phyloP scores from a whole-genome alignment of 2,888 invertebrate genomes.

The Drosophila cyrtoloma region DNA sequence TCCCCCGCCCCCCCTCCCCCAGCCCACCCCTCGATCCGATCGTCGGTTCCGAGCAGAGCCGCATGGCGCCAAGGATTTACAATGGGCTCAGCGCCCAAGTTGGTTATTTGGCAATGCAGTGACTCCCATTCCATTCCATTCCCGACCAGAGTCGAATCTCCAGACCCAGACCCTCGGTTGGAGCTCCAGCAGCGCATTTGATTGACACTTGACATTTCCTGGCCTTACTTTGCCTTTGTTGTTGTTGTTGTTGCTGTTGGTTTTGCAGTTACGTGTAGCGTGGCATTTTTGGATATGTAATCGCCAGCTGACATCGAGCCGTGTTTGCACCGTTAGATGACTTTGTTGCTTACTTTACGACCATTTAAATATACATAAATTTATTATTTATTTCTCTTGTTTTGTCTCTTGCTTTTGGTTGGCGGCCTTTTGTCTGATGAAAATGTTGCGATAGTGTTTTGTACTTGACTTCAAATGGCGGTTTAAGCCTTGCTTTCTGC shows the following conservation, averaged over 20 bases:
- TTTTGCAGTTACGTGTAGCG: slow-evolving; percentile 47
- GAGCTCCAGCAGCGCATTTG: slow-evolving; percentile 67
- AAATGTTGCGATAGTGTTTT: slow-evolving; percentile 53
- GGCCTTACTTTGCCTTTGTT: slow-evolving; percentile 10
- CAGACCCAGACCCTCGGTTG: neutral
- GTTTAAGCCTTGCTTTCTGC: slow-evolving; percentile 42
- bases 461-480: neutral
- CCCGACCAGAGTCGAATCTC: neutral
- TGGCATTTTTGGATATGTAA: slow-evolving; percentile 53
- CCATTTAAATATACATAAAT: slow-evolving; percentile 12
- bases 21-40: neutral
- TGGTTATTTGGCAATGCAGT: slow-evolving; percentile 38
- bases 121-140: slow-evolving; percentile 10
- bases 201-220: slow-evolving; percentile 78
- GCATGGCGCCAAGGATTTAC: slow-evolving; percentile 66
- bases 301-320: slow-evolving; percentile 70
- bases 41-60: slow-evolving; percentile 12
- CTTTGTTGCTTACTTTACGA: slow-evolving; percentile 32
- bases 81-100: slow-evolving; percentile 15
- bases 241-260: neutral
- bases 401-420: neutral
- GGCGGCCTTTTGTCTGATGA: slow-evolving; percentile 44
- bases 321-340: slow-evolving; percentile 56
- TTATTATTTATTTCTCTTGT: neutral
- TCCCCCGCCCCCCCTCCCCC: neutral